A percentile compares a stretch with the other conserved stretches of the same genome.
Evolutionary conservation across 2,797 vertebrate species (phyloP).

Genomic region (Melopsittacus undulatus): DNA sequence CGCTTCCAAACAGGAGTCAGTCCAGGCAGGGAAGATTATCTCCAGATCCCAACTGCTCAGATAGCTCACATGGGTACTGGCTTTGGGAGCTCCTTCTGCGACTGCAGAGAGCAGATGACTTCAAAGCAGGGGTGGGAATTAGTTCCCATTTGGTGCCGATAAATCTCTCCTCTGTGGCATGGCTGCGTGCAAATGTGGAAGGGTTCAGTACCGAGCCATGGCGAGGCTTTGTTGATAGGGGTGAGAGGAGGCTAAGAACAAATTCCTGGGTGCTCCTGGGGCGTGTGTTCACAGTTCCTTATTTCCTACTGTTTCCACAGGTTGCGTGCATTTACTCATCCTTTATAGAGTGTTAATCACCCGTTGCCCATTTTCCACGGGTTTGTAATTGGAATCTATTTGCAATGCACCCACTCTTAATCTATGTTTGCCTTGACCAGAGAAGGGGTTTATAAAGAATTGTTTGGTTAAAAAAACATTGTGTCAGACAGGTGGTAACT

Average conservation of each 20-base stretch:
- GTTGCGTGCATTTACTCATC: not conserved
- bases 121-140: slow-evolving; percentile 21
- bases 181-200: not conserved
- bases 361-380: not conserved
- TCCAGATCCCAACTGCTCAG: not conserved
- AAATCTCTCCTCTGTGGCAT: not conserved
- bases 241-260: not conserved
- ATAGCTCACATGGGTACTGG: not conserved
- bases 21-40: not conserved
- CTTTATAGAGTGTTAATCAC: not conserved
- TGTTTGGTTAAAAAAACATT: not conserved
- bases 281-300: not conserved
- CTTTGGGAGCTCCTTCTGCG: not conserved
- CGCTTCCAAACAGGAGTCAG: not conserved
- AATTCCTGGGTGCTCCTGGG: not conserved
- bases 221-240: not conserved
- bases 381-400: not conserved
- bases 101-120: not conserved
- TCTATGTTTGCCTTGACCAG: not conserved
- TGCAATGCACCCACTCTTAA: not conserved
- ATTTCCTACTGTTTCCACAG: not conserved
- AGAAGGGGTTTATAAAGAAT: not conserved
- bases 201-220: not conserved
- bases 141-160: not conserved
- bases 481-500: not conserved